Conservation (phyloP, 2,888 invertebrate genomes). For the Euproctis similis region DNA sequence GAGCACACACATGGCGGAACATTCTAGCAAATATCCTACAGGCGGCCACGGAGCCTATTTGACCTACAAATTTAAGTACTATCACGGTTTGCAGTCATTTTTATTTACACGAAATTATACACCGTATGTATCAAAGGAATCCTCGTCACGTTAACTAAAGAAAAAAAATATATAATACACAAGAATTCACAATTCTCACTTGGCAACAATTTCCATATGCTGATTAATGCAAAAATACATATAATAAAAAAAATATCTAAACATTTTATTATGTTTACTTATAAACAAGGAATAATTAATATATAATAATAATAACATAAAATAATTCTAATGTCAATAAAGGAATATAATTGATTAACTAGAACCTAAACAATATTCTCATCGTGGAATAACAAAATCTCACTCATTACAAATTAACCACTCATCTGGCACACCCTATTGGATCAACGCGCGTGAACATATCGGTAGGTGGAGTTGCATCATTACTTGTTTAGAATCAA, state of each 20-base stretch:
- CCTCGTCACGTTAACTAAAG: neutral
- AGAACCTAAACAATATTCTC: conserved; percentile 31
- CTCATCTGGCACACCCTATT: too few species aligned
- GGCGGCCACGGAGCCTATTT: conserved; percentile 34
- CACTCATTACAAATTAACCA: conserved; percentile 30
- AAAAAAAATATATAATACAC: conserved; percentile 15
- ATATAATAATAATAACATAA: too few species aligned
- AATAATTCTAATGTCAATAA: too few species aligned
- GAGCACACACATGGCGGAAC: too few species aligned
- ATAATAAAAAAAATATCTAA: too few species aligned
- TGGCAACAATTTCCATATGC: conserved; percentile 4
- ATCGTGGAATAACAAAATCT: conserved; percentile 44
- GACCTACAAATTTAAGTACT: conserved; percentile 54
- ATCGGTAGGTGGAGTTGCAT: too few species aligned
- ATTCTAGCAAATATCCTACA: conserved; percentile 43
- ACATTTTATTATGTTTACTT: too few species aligned
- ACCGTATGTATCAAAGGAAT: conserved; percentile 13
- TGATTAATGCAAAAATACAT: too few species aligned
- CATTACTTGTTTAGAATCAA: too few species aligned
- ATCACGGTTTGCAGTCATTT: conserved; percentile 59
- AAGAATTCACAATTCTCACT: conserved; percentile 25
- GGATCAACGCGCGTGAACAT: too few species aligned
- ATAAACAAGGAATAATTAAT: too few species aligned
- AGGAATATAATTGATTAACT: conserved; percentile 32
- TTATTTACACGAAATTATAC: conserved; percentile 22